Evolutionary conservation across 2,113 vertebrate species (phyloP), one percentile per base, ranked within the genome.

Genomic region (Atlantisia rogersi): DNA sequence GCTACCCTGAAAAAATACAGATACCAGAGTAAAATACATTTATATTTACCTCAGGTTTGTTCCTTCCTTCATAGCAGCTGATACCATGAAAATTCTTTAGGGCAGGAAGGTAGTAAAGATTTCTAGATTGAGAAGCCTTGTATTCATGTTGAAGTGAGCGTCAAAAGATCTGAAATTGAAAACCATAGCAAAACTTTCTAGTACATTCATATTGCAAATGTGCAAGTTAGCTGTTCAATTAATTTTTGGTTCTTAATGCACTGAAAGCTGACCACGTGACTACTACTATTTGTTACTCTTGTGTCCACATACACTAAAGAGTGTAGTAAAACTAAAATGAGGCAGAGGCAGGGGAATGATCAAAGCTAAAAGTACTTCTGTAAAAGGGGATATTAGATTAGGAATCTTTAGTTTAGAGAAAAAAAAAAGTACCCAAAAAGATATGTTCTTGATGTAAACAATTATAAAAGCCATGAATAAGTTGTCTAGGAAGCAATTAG

Each of bases 401-500:
- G n/a, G 40, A 67, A 83, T 83, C 44, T 65, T 88, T 86, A 92
- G 15, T 26, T 79, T 60, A 76, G 58, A 84, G 48, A 35, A 77
- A 90, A 80, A 73, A 77, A 90, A 80, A 73, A 13, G 44, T 31
- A 58, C 40, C 50, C 13, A 4, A 80, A 92, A 58, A 46, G 37
- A 69, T 87, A 40, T 50, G 2, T 85, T 90, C 58, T 53, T 82
- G 24, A 80, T 69, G n/a, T 37, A 86, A 67, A 80, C 88, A 95
- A 83, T 90, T 80, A 88, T 86, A 90, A 92, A 95, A 97, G 2
- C 8, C n/a, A 53, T 83, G 55, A 93, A 86, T 88, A 86, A 73
- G 12, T 53, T 92, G 60, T 17, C 17, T 53, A 70, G 59, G 80
- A 79, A 94, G 32, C 68, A 93, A 93, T 95, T 93, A 94, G 46